These are phyloP conservation scores for Drosophila anomalata DNA, from an alignment of 2,888 invertebrate species.

Conservation along the genomic window DNA sequence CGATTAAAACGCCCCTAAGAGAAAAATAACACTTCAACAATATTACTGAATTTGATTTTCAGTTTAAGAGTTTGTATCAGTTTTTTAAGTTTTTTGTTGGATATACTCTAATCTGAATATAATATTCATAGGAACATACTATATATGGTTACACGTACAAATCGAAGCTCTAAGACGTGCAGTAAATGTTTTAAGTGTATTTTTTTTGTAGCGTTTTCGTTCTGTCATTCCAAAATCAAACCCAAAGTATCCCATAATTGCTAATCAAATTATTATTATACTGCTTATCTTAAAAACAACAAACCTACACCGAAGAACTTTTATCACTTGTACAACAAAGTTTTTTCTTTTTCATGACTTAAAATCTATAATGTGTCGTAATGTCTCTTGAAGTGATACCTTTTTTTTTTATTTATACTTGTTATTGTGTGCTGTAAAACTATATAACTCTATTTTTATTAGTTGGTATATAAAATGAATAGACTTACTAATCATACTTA, in stretches of 20 bases:
- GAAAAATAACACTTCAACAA: constrained; percentile 49
- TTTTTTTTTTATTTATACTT: constrained; percentile 32
- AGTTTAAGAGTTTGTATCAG: constrained; percentile 48
- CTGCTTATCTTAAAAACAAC: constrained; percentile 10
- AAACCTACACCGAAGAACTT: constrained; percentile 1
- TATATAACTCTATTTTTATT: constrained; percentile 14
- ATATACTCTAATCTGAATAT: constrained; percentile 35
- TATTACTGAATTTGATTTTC: constrained; percentile 57
- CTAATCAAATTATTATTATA: constrained; percentile 38
- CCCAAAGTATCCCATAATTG: constrained; percentile 51
- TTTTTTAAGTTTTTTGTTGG: constrained; percentile 40
- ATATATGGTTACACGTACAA: constrained; percentile 48
- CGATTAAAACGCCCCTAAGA: constrained; percentile 24
- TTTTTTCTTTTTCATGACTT: constrained; percentile 34
- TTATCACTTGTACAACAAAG: constrained; percentile 20
- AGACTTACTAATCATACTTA: not conserved
- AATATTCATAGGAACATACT: constrained; percentile 32
- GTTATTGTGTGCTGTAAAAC: constrained; percentile 19
- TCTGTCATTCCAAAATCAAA: constrained; percentile 48
- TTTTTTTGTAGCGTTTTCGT: constrained; percentile 69
- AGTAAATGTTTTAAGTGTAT: constrained; percentile 76
- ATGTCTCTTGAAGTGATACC: constrained; percentile 26
- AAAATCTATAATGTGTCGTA: constrained; percentile 28
- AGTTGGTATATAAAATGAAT: constrained; percentile 3
- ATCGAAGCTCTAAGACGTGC: constrained; percentile 83